Conservation (phyloP, 2,888 invertebrate species). For the Ophioninae sp. region DNA sequence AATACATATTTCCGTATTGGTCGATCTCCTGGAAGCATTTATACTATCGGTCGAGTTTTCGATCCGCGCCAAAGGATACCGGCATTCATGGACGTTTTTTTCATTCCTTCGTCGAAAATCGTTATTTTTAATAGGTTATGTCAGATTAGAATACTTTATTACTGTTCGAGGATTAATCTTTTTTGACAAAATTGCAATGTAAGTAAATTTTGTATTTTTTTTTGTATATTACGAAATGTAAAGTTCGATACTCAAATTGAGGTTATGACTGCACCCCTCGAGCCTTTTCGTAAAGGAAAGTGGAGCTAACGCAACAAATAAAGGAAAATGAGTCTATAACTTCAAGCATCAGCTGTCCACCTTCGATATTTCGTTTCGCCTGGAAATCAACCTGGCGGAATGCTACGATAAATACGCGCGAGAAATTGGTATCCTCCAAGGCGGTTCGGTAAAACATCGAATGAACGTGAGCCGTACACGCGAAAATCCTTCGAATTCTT, state of each 20-base stretch:
- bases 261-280: too few species aligned
- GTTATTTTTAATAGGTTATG: too few species aligned
- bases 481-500: conserved; percentile 27
- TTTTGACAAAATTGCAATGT: too few species aligned
- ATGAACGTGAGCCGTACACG: conserved; percentile 2
- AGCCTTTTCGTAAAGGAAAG: too few species aligned
- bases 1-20: background rate
- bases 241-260: too few species aligned
- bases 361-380: background rate
- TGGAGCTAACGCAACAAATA: background rate
- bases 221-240: too few species aligned
- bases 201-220: too few species aligned
- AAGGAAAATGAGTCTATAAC: background rate
- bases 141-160: too few species aligned
- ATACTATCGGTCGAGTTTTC: background rate
- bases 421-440: background rate
- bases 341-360: background rate
- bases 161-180: too few species aligned
- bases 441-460: background rate
- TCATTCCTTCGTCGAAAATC: too few species aligned
- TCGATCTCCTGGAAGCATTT: background rate
- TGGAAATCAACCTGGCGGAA: background rate
- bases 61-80: background rate
- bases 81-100: too few species aligned
- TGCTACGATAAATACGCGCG: too few species aligned